Conservation (phyloP, 2,113 vertebrate species). For the Narcine bancroftii region DNA sequence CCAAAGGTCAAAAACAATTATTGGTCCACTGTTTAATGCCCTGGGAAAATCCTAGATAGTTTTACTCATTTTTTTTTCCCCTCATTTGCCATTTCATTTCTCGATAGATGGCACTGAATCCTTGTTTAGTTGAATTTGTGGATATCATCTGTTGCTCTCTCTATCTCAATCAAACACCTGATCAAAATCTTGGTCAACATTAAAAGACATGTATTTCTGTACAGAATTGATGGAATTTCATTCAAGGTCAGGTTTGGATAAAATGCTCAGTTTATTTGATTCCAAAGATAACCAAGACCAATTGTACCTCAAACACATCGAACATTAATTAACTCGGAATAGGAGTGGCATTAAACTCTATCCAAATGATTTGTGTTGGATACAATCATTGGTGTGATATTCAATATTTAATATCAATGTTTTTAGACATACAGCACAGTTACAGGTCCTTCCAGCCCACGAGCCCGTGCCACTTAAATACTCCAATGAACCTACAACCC, state of each 20-base stretch:
- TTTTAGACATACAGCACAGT: too few relatives aligned
- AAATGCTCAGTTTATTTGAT: neutral
- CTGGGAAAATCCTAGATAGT: too few relatives aligned
- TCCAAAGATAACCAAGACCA: neutral
- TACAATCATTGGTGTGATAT: too few relatives aligned
- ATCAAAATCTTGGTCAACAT: neutral
- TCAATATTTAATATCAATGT: too few relatives aligned
- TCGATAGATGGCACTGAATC: neutral
- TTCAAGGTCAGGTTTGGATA: neutral
- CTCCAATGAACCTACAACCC: too few relatives aligned
- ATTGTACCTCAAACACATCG: neutral
- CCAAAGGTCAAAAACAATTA: too few relatives aligned
- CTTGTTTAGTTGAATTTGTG: too few relatives aligned
- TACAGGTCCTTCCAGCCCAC: too few relatives aligned
- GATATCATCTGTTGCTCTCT: too few relatives aligned
- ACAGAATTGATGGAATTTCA: neutral
- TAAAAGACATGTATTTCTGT: neutral
- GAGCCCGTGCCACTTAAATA: too few relatives aligned
- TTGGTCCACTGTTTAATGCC: too few relatives aligned
- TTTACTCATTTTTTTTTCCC: neutral
- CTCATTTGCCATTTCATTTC: neutral
- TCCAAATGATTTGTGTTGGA: neutral
- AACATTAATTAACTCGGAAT: neutral
- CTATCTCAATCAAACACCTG: too few relatives aligned
- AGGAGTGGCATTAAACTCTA: neutral